phyloP scores from a whole-genome alignment of 1,140 invertebrate species.

The Ctenoplectra terminalis region DNA sequence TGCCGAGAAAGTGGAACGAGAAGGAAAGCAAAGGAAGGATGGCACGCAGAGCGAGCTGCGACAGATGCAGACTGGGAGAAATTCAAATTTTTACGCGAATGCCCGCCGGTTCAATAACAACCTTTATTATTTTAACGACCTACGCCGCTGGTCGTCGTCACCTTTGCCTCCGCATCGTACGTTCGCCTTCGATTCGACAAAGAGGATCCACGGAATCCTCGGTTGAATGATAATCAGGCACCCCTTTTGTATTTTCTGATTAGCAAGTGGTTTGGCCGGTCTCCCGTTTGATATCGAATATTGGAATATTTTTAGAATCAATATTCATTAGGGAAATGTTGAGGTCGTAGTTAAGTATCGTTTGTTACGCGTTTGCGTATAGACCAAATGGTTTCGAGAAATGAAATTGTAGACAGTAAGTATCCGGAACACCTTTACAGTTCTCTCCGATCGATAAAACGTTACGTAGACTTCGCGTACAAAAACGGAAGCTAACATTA shows the following conservation, averaged over 20 bases:
- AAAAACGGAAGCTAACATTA: constrained; percentile 53
- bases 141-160: constrained; percentile 51
- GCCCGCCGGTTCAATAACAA: constrained; percentile 76
- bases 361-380: background rate
- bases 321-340: background rate
- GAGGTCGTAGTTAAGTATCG: no score
- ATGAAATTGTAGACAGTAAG: constrained; percentile 39
- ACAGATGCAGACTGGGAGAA: constrained; percentile 72
- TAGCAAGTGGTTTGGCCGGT: accelerated
- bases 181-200: constrained; percentile 28
- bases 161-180: constrained; percentile 55
- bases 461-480: constrained; percentile 8
- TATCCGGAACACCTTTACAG: constrained; percentile 50
- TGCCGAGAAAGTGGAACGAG: background rate
- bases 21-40: constrained; percentile 1
- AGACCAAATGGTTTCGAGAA: background rate
- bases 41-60: constrained; percentile 52
- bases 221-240: background rate
- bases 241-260: background rate
- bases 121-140: constrained; percentile 80
- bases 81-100: constrained; percentile 77
- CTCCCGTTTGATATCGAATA: background rate
- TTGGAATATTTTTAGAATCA: background rate
- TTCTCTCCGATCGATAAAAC: constrained; percentile 55
- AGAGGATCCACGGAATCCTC: background rate